Conservation (phyloP, 2,113 vertebrate genomes). For the Labeo catla region DNA sequence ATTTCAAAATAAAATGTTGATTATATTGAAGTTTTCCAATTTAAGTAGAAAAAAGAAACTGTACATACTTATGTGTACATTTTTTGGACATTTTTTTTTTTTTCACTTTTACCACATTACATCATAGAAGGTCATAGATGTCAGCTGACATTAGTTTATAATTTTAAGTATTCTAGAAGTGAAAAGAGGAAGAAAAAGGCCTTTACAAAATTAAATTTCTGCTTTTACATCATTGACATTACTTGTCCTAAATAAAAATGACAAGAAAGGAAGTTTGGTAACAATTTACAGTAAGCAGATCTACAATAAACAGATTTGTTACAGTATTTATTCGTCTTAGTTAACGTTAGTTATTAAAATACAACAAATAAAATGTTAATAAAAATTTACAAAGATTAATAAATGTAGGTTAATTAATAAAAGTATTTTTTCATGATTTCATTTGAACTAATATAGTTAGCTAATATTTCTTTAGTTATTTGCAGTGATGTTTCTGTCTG, state of each 20-base stretch:
- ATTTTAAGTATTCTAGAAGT: background rate
- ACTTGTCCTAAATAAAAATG: background rate
- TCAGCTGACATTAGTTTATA: background rate
- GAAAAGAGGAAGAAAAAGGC: background rate
- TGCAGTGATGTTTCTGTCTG: background rate
- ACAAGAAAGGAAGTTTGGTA: background rate
- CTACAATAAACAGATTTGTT: background rate
- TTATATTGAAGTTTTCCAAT: no score
- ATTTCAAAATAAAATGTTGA: no score
- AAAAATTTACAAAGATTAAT: background rate
- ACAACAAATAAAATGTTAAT: background rate
- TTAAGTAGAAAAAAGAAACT: background rate
- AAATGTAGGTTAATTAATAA: no score
- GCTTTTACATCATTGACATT: background rate
- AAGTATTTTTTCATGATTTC: no score
- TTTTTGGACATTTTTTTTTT: no score
- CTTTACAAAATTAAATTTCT: background rate
- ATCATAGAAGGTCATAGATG: background rate
- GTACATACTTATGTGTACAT: background rate
- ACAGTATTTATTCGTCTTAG: background rate
- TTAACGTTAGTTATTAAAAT: background rate
- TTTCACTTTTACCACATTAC: background rate
- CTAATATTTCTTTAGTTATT: background rate
- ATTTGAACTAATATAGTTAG: background rate
- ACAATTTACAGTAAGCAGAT: background rate